phyloP scores from a whole-genome alignment of 2,888 invertebrate species.

The Cerceris ruficornis region DNA sequence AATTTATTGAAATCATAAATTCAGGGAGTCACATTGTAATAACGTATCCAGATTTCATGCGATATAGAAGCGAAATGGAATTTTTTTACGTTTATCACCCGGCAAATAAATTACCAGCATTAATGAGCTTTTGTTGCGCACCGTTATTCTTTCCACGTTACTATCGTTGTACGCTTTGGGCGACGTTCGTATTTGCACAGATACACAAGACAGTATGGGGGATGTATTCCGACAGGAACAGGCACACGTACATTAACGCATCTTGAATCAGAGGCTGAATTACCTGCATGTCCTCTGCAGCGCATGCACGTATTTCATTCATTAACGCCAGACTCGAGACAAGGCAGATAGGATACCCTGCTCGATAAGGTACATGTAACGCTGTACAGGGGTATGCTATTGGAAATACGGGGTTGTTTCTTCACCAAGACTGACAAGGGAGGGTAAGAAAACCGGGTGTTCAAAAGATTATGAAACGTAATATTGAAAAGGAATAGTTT shows the following conservation, averaged over 20 bases:
- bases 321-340: slow-evolving; percentile 23
- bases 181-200: neutral
- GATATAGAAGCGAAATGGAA: too few species aligned
- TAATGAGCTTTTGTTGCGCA: neutral
- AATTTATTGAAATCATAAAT: too few species aligned
- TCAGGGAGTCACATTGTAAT: too few species aligned
- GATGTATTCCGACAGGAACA: slow-evolving; percentile 7
- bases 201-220: neutral
- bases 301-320: slow-evolving; percentile 26
- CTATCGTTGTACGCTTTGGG: neutral
- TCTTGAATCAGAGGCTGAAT: slow-evolving; percentile 11
- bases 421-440: neutral
- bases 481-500: too few species aligned
- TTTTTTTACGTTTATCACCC: too few species aligned
- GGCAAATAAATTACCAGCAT: neutral
- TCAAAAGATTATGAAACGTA: too few species aligned
- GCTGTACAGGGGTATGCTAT: neutral
- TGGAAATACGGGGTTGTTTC: neutral
- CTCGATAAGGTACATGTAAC: slow-evolving; percentile 3
- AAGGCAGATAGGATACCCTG: neutral
- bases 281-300: slow-evolving; percentile 17
- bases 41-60: too few species aligned
- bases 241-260: slow-evolving; percentile 14
- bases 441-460: neutral
- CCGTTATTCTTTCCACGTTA: neutral